These are phyloP conservation scores for Nannoperca obscura DNA, from an alignment of 2,797 vertebrate genomes.

Conservation along the genomic window DNA sequence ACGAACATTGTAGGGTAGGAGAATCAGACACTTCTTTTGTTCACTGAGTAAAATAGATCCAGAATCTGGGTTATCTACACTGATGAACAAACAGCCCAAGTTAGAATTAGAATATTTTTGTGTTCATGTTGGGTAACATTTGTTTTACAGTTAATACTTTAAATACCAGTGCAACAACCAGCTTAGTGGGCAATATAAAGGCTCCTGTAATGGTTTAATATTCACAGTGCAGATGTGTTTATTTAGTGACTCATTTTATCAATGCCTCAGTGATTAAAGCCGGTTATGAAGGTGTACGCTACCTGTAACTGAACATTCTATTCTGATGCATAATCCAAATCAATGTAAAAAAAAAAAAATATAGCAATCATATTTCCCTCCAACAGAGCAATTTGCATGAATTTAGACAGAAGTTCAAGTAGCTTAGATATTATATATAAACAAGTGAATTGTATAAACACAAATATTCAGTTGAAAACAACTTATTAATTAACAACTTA, in stretches of 20 bases:
- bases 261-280: background rate
- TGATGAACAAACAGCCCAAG: background rate
- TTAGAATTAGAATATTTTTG: background rate
- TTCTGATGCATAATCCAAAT: background rate
- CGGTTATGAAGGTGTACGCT: background rate
- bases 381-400: background rate
- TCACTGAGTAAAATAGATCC: background rate
- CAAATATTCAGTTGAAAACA: background rate
- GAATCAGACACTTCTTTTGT: constrained; percentile 5
- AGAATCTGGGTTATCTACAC: background rate
- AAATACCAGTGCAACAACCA: constrained; percentile 2
- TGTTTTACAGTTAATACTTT: constrained; percentile 19
- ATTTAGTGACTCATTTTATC: constrained; percentile 1
- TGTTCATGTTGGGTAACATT: background rate
- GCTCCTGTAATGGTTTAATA: constrained; percentile 10
- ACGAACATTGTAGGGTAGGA: background rate
- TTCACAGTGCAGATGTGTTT: background rate
- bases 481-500: no score
- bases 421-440: background rate
- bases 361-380: background rate
- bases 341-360: no score
- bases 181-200: constrained; percentile 3
- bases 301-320: background rate
- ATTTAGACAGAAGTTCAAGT: background rate
- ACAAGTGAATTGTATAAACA: background rate